A percentile compares a stretch with the other conserved stretches of the same genome.
Evolutionary conservation across 1,140 invertebrate species (phyloP).

Genomic region (Bathynomus jamesi): DNA sequence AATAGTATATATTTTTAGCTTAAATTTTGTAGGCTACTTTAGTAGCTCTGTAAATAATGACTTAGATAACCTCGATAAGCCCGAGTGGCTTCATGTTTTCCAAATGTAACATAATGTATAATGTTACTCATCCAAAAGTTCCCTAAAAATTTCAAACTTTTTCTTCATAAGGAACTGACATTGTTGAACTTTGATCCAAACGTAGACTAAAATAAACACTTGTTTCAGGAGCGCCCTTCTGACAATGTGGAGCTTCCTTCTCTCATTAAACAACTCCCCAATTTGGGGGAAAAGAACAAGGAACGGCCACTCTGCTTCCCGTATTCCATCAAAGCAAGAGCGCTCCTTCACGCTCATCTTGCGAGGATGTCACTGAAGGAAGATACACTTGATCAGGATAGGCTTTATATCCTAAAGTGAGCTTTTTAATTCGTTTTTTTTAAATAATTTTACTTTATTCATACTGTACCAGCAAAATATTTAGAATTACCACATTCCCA

Average conservation of each 20-base stretch:
- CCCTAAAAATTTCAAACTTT: no score
- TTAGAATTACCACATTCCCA: no score
- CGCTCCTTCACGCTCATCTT: conserved; percentile 89
- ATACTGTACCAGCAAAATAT: no score
- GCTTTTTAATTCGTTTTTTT: not conserved
- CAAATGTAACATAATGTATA: no score
- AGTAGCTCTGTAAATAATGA: no score
- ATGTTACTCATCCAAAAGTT: no score
- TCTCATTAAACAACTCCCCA: conserved; percentile 81
- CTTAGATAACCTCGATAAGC: no score
- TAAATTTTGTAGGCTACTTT: no score
- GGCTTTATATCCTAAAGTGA: conserved; percentile 41
- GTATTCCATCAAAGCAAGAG: conserved; percentile 95
- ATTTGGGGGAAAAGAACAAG: conserved; percentile 90
- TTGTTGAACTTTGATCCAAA: no score
- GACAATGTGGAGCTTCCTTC: conserved; percentile 93
- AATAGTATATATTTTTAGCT: no score
- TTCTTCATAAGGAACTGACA: no score
- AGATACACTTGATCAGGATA: conserved; percentile 72
- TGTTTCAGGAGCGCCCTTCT: conserved; percentile 67
- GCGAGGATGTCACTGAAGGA: conserved; percentile 69
- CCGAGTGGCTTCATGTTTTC: no score
- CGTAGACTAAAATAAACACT: not conserved
- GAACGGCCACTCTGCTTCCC: conserved; percentile 83
- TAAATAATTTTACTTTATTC: not conserved